Evolutionary conservation across 2,113 vertebrate genomes (phyloP).

Genomic region (crab-eating macaque (Macaca fascicularis)): T2T-MFA8v1.1 NC_088384.1:115186501-115187000

Average conservation of each 20-base stretch:
- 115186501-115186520: neutral
- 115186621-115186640: neutral
- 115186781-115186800: neutral
- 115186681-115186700: neutral
- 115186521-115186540: neutral
- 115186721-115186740: neutral
- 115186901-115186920: neutral
- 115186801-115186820: fast-evolving
- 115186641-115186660: neutral
- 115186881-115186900: fast-evolving
- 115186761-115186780: fast-evolving
- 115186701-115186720: neutral
- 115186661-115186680: neutral
- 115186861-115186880: fast-evolving
- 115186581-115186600: fast-evolving
- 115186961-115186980: neutral
- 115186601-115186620: neutral
- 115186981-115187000: neutral
- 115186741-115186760: neutral
- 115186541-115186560: neutral
- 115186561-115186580: neutral
- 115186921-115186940: fast-evolving
- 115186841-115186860: fast-evolving
- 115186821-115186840: neutral
- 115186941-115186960: neutral